phyloP scores from a whole-genome alignment of 2,888 invertebrate genomes.

The Auanema freiburgensis region DNA sequence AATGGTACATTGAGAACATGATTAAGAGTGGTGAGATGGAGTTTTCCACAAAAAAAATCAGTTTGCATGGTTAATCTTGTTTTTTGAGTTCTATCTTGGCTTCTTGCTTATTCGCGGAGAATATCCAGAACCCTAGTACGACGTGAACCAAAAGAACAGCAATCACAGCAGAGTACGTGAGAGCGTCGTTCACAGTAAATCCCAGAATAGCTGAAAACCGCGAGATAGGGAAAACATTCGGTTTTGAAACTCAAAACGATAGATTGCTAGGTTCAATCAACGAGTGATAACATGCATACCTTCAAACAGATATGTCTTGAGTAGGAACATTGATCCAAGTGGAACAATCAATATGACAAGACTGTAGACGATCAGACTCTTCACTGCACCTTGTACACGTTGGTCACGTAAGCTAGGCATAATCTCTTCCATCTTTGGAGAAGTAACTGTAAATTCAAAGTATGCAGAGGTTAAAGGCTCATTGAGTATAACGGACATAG shows the following conservation, averaged over 20 bases:
- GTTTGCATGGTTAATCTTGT: constrained; percentile 42
- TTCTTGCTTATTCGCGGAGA: constrained; percentile 39
- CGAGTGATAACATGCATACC: constrained; percentile 30
- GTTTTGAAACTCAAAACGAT: neutral
- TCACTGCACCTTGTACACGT: constrained; percentile 56
- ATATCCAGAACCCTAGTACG: constrained; percentile 55
- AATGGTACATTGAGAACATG: constrained; percentile 53
- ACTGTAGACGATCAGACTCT: constrained; percentile 57
- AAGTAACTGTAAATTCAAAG: constrained; percentile 5
- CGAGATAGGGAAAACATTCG: neutral
- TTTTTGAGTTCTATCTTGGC: constrained; percentile 39
- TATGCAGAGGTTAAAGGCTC: neutral
- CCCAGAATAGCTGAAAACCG: constrained; percentile 52
- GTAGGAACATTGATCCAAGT: constrained; percentile 61
- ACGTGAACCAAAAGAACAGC: constrained; percentile 63
- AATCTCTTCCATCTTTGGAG: constrained; percentile 45
- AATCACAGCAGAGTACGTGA: constrained; percentile 60
- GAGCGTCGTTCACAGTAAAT: constrained; percentile 48
- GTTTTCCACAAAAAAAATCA: too few relatives aligned
- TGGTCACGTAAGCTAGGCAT: constrained; percentile 58
- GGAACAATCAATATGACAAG: constrained; percentile 60
- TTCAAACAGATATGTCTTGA: constrained; percentile 59
- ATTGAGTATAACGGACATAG: neutral
- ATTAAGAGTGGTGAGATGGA: constrained; percentile 49
- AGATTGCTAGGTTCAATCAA: constrained; percentile 15